phyloP scores from a whole-genome alignment of 2,113 vertebrate species.

The Meles meles region DNA sequence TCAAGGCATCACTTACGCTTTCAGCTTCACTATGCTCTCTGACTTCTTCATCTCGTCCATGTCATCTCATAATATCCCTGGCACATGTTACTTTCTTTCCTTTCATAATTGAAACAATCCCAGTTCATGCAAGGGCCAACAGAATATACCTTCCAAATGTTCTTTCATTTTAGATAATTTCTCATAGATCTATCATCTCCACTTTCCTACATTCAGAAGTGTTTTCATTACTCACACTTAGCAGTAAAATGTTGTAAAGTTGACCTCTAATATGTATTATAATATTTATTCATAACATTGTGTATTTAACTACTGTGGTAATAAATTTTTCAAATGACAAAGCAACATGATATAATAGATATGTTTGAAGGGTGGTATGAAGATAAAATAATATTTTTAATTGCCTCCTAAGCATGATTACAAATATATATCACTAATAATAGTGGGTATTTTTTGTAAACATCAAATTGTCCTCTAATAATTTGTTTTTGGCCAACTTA shows the following conservation, averaged over 20 bases:
- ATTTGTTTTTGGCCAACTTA: background rate
- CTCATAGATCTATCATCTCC: background rate
- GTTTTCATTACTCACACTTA: background rate
- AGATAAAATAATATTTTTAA: background rate
- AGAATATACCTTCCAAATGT: background rate
- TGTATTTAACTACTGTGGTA: background rate
- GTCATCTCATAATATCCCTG: background rate
- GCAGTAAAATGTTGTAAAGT: background rate
- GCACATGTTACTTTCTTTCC: background rate
- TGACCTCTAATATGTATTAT: fast-evolving
- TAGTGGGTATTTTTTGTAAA: background rate
- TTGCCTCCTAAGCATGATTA: background rate
- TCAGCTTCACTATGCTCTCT: background rate
- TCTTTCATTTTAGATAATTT: background rate
- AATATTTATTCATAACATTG: background rate
- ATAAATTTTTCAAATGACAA: background rate
- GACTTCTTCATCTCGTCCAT: background rate
- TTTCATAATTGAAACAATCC: background rate
- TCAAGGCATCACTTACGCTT: background rate
- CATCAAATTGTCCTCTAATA: background rate
- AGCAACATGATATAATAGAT: background rate
- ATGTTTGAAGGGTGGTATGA: background rate
- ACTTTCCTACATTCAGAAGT: background rate
- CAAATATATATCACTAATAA: background rate
- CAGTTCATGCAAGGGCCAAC: background rate